A percentile compares a stretch with the other conserved stretches of the same genome.
These are phyloP conservation scores for Oscheius onirici DNA, from an alignment of 2,888 invertebrate genomes.

Conservation along the genomic window DNA sequence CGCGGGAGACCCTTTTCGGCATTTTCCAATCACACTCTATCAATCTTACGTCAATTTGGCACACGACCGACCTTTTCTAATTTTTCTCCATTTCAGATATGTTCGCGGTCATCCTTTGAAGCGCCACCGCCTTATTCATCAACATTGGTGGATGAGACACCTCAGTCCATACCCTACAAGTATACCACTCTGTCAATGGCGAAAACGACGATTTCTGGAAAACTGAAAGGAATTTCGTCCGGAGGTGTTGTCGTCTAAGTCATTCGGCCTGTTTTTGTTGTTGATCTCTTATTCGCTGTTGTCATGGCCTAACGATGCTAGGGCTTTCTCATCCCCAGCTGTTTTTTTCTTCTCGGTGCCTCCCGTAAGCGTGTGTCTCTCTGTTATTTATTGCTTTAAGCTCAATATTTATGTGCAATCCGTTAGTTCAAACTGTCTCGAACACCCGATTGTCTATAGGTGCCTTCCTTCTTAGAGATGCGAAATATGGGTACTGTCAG, in stretches of 20 bases:
- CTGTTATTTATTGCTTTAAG: conserved; percentile 19
- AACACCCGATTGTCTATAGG: too few species aligned
- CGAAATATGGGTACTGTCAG: too few species aligned
- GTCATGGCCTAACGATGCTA: conserved; percentile 3
- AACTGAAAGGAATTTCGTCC: background rate
- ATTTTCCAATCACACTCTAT: conserved; percentile 22
- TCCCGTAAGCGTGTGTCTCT: conserved; percentile 2
- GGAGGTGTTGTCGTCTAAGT: background rate
- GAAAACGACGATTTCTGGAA: background rate
- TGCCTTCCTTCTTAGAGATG: too few species aligned
- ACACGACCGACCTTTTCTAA: background rate
- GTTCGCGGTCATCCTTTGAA: conserved; percentile 20
- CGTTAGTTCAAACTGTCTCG: background rate
- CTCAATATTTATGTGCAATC: conserved; percentile 17
- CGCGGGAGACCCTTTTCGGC: conserved; percentile 21
- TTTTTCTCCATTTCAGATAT: conserved; percentile 14
- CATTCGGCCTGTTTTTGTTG: background rate
- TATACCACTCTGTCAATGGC: background rate
- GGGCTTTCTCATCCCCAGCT: background rate
- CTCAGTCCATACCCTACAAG: background rate
- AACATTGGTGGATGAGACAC: background rate
- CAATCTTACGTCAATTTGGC: conserved; percentile 15
- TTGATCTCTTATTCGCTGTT: conserved; percentile 10
- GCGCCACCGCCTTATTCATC: conserved; percentile 19
- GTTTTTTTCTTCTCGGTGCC: conserved; percentile 8